A percentile compares a stretch with the other conserved stretches of the same genome.
These are phyloP conservation scores for Apodemia duryi DNA, from an alignment of 2,888 invertebrate genomes.

Conservation along the genomic window DNA sequence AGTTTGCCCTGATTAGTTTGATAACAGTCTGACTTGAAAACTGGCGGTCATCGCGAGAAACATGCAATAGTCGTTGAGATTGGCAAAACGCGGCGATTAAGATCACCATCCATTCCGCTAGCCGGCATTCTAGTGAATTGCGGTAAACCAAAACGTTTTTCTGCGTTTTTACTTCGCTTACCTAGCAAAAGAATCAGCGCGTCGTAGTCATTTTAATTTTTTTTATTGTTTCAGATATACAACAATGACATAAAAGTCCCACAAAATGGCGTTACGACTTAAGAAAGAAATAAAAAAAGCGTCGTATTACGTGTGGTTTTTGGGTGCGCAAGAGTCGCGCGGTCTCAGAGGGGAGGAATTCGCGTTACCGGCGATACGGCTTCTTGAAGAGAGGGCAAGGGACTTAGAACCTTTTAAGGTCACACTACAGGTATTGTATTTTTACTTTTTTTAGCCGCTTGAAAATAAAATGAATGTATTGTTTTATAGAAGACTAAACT, in stretches of 20 bases:
- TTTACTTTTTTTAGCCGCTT: too few relatives aligned
- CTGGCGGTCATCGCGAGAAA: too few relatives aligned
- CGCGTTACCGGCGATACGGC: slow-evolving; percentile 90
- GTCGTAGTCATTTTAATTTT: background rate
- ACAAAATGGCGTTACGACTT: slow-evolving; percentile 87
- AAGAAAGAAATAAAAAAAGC: slow-evolving; percentile 94
- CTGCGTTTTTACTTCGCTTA: too few relatives aligned
- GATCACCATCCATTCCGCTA: too few relatives aligned
- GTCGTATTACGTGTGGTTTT: slow-evolving; percentile 95
- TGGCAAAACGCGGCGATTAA: too few relatives aligned
- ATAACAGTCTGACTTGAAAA: too few relatives aligned
- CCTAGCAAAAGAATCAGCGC: too few relatives aligned
- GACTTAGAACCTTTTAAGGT: slow-evolving; percentile 94
- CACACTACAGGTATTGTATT: slow-evolving; percentile 85
- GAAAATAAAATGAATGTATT: background rate
- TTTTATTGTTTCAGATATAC: slow-evolving; percentile 46
- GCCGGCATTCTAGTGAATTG: too few relatives aligned
- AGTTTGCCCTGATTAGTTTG: too few relatives aligned
- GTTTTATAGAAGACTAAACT: too few relatives aligned
- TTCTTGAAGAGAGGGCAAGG: slow-evolving; percentile 90
- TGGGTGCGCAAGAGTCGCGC: slow-evolving; percentile 96
- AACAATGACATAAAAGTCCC: slow-evolving; percentile 64
- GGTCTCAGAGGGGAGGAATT: slow-evolving; percentile 92
- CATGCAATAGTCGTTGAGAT: too few relatives aligned
- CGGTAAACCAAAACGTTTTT: too few relatives aligned